Percentiles rank a stretch among this genome's conserved stretches.
Conservation (phyloP, 2,113 vertebrate species). For the Macquaria australasica region DNA sequence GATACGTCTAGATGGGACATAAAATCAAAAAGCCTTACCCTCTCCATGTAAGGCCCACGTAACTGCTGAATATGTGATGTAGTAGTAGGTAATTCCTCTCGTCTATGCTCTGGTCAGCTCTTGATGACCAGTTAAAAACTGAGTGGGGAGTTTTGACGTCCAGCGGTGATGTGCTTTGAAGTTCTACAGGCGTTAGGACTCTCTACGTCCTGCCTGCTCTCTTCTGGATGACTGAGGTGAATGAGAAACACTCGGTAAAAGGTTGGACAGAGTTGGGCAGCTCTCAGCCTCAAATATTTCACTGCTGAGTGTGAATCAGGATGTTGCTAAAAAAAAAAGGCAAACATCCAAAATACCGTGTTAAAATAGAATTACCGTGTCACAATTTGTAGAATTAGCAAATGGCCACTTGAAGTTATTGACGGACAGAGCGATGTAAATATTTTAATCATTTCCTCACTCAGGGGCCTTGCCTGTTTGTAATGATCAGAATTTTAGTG, state of each 20-base stretch:
- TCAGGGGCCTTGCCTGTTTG: not conserved
- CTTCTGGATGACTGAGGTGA: slow-evolving; percentile 1
- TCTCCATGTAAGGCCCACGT: not conserved
- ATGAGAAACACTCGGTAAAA: slow-evolving; percentile 10
- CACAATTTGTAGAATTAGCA: not conserved
- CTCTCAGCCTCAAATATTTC: slow-evolving; percentile 2
- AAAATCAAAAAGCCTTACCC: not conserved
- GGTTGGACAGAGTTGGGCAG: not conserved
- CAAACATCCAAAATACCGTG: not conserved
- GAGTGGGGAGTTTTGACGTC: slow-evolving; percentile 3
- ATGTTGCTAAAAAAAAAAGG: slow-evolving; percentile 8
- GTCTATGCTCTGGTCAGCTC: not conserved
- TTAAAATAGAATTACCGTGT: slow-evolving; percentile 2
- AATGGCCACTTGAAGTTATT: not conserved
- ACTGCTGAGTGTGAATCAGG: not conserved
- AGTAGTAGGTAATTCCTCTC: not conserved
- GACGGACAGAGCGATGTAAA: not conserved
- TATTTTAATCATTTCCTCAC: slow-evolving; percentile 9
- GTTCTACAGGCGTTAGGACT: not conserved
- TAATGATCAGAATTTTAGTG: slow-evolving; percentile 22
- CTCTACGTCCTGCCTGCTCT: slow-evolving; percentile 12
- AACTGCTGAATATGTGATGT: not conserved
- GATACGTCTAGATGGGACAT: not conserved
- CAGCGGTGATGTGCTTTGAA: not conserved
- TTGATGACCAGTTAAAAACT: slow-evolving; percentile 13